phyloP scores from a whole-genome alignment of 2,113 vertebrate species.

The Alligator sinensis region DNA sequence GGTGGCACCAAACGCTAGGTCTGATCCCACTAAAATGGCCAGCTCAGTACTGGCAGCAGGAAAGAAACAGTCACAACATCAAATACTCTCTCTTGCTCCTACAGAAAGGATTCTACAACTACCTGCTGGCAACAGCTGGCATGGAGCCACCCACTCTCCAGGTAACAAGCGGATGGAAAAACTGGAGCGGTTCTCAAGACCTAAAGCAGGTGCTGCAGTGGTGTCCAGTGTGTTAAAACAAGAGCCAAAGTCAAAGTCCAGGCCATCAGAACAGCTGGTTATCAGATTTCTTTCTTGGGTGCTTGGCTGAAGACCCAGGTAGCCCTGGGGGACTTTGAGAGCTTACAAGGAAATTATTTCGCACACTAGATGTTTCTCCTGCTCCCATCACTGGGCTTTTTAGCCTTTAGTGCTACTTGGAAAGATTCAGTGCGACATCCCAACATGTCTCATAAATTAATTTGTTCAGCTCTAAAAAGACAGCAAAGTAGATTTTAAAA shows the following conservation, averaged over 20 bases:
- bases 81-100: neutral
- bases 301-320: neutral
- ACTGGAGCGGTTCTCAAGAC: neutral
- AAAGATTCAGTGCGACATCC: neutral
- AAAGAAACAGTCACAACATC: neutral
- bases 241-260: neutral
- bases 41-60: neutral
- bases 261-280: neutral
- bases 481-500: neutral
- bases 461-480: neutral
- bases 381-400: neutral
- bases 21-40: neutral
- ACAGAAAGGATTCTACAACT: accelerated
- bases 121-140: neutral
- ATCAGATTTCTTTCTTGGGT: neutral
- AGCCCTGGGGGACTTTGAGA: neutral
- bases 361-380: neutral
- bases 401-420: neutral
- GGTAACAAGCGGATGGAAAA: neutral
- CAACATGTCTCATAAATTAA: neutral
- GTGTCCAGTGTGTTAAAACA: neutral
- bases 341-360: neutral
- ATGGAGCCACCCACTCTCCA: neutral
- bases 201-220: neutral
- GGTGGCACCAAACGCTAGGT: neutral